phyloP scores from a whole-genome alignment of 30 jellyfish, hydroid and myxozoan species.

The Sanderia malayensis region DNA sequence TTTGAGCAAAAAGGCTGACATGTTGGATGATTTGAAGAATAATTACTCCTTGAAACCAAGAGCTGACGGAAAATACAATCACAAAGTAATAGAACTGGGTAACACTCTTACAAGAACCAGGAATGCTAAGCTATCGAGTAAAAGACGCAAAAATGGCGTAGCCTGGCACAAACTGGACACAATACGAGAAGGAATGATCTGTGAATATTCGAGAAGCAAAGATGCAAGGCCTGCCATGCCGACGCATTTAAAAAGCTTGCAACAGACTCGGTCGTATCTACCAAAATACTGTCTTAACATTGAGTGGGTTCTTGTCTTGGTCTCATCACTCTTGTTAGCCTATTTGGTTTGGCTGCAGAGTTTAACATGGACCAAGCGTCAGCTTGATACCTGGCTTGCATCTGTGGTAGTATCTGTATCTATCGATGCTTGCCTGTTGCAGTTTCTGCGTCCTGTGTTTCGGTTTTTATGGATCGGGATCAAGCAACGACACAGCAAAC shows the following conservation, averaged over 20 bases:
- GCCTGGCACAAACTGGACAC: neutral
- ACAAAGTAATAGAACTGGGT: neutral
- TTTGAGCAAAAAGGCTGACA: too few species aligned
- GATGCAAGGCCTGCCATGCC: neutral
- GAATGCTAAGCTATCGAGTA: neutral
- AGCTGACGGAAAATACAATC: too few species aligned
- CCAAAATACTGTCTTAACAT: neutral
- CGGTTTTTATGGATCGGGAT: neutral
- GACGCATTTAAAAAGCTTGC: neutral
- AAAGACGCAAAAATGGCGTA: too few species aligned
- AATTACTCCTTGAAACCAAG: too few species aligned
- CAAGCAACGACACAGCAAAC: neutral
- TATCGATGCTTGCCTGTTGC: neutral
- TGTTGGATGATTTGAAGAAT: too few species aligned
- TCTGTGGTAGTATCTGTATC: neutral
- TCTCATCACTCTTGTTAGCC: neutral
- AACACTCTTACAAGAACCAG: neutral
- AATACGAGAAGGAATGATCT: neutral
- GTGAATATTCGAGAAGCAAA: neutral
- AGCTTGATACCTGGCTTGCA: neutral
- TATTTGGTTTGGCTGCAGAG: slow-evolving; percentile 1
- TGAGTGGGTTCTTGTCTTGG: neutral
- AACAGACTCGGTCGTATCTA: neutral
- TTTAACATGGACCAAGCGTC: neutral
- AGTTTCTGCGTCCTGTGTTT: neutral